phyloP scores from a whole-genome alignment of 2,888 invertebrate genomes.

The Tenthredo livida region DNA sequence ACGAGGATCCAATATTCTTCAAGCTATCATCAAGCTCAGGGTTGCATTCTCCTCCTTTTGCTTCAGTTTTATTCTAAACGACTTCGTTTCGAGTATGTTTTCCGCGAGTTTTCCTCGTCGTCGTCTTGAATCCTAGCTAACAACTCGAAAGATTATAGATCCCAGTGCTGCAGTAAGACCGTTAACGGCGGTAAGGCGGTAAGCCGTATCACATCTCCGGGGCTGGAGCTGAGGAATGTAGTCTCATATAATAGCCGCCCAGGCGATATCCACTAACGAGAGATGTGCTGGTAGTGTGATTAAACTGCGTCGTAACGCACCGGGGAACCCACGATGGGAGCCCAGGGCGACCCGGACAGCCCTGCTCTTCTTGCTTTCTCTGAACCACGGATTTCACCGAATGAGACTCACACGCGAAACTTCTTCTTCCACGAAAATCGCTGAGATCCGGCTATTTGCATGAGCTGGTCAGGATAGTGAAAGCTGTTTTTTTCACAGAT shows the following conservation, averaged over 20 bases:
- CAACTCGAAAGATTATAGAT: conserved; percentile 53
- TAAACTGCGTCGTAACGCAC: conserved; percentile 77
- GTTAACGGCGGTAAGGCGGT: conserved; percentile 46
- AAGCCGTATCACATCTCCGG: conserved; percentile 53
- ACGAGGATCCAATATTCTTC: background rate
- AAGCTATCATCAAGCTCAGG: background rate
- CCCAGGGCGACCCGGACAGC: conserved; percentile 56
- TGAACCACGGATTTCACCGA: conserved; percentile 34
- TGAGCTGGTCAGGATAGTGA: background rate
- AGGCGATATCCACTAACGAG: conserved; percentile 77
- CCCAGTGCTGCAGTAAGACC: conserved; percentile 53
- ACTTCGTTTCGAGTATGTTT: background rate
- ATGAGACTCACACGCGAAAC: conserved; percentile 43
- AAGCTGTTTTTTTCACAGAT: background rate
- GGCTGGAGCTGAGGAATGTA: conserved; percentile 70
- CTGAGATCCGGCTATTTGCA: conserved; percentile 10
- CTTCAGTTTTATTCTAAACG: background rate
- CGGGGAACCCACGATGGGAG: conserved; percentile 68
- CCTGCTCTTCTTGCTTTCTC: background rate
- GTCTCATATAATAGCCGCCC: conserved; percentile 74
- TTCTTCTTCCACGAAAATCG: background rate
- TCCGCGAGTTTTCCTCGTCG: background rate
- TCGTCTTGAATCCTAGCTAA: conserved; percentile 32
- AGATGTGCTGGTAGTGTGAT: conserved; percentile 77
- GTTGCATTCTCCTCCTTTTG: background rate